Percentiles rank a stretch among this genome's conserved stretches.
Conservation (phyloP, 2,888 invertebrate genomes). For the Lasioglossum marginatum region DNA sequence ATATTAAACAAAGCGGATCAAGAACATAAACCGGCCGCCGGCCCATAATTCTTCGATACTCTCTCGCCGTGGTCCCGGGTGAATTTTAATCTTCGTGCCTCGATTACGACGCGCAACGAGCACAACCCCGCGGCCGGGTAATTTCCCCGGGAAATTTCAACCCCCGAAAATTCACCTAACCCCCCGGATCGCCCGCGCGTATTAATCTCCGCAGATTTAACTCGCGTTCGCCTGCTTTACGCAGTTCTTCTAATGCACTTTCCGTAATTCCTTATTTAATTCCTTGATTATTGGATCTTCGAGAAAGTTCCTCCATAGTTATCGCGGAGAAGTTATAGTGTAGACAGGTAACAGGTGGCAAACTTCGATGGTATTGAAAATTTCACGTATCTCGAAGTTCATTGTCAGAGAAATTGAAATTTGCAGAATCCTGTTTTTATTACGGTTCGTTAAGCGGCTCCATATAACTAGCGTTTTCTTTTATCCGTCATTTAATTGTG, state of each 20-base stretch:
- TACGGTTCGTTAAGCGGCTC: not conserved
- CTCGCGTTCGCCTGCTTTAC: too few relatives aligned
- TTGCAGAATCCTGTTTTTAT: not conserved
- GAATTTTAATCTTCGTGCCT: constrained; percentile 35
- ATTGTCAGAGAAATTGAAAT: not conserved
- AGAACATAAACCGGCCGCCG: constrained; percentile 14
- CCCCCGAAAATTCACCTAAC: not conserved
- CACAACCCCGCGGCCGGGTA: not conserved
- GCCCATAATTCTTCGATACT: constrained; percentile 34
- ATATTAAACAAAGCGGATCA: constrained; percentile 40
- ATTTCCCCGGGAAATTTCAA: constrained; percentile 19
- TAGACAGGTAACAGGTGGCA: not conserved
- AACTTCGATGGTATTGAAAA: not conserved
- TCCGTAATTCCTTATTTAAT: not conserved
- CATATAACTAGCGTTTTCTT: not conserved
- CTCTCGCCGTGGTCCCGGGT: not conserved
- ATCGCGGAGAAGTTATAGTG: not conserved
- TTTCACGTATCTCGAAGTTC: not conserved
- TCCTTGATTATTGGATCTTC: too few relatives aligned
- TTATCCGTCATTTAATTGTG: not conserved
- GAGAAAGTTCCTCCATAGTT: not conserved
- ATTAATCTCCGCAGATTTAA: not conserved
- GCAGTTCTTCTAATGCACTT: not conserved
- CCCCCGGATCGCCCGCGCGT: not conserved
- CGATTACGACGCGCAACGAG: constrained; percentile 7